Conservation (phyloP, 2,888 invertebrate genomes). For the Pogonocherus hispidulus region DNA sequence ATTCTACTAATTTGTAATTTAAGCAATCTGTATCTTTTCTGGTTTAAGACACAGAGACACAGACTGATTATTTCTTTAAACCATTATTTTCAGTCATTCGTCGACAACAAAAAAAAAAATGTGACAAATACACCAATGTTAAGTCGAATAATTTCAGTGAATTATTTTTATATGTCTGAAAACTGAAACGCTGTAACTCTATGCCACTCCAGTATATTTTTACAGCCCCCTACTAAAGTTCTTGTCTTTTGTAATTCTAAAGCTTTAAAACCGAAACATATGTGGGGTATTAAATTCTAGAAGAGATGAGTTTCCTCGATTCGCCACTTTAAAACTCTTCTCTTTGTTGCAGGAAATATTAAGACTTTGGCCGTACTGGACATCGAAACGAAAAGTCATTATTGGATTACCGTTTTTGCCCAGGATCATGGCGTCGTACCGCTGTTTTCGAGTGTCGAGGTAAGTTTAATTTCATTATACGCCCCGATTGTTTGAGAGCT, state of each 20-base stretch:
- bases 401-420: conserved; percentile 95
- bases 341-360: conserved; percentile 79
- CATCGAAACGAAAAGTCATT: conserved; percentile 87
- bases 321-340: conserved; percentile 24
- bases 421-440: conserved; percentile 93
- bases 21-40: too few relatives aligned
- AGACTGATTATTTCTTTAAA: too few relatives aligned
- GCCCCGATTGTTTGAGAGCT: background rate
- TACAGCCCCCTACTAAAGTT: background rate
- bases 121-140: too few relatives aligned
- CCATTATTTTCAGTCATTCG: too few relatives aligned
- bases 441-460: conserved; percentile 86
- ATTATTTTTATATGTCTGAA: too few relatives aligned
- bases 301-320: conserved; percentile 13
- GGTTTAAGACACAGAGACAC: too few relatives aligned
- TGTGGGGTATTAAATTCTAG: conserved; percentile 24
- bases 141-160: too few relatives aligned
- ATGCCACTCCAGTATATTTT: background rate
- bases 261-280: conserved; percentile 22
- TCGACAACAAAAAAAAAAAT: too few relatives aligned
- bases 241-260: conserved; percentile 15
- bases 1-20: too few relatives aligned
- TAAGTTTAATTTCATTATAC: conserved; percentile 63
- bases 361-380: conserved; percentile 89
- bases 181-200: background rate